Base-by-base conservation (phyloP, 2,888 invertebrate species). In the Luperina testacea region DNA sequence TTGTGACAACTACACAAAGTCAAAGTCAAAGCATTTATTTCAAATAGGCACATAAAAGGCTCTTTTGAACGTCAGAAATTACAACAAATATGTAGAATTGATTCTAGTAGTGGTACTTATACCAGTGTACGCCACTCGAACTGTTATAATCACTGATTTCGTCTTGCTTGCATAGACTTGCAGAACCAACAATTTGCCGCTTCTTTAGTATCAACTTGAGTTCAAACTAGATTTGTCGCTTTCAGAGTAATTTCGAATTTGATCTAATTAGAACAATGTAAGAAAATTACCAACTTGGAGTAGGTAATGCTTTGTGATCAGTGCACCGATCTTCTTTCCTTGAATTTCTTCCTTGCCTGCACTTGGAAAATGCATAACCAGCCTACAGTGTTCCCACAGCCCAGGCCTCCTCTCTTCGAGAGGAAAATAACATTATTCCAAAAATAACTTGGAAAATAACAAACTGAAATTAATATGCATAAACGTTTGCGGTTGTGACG, bases 401-500 rank as follows among this genome's bases (percentile, higher is more conserved):
- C 9, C 9, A 57, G 24, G 53, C 24, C 20, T n/a, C 57, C 9
- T 24, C 53, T 53, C 24, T 53, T 24, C 20, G 2, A 24, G 53
- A 24, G 53, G 20, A 24, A 8, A 53, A 9, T 57, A 59, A n/a
- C 4, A 59, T 59, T 11, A n/a, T n/a, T n/a, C 57, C 57, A 4
- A 11, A 11, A n/a, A 24, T 11, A 57, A 53, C 24, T 24, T 68
- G 2, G 24, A 51, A 81, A 76, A 77, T 57, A 68, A 42, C 42
- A 53, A 68, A 48, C 57, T 15, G 20, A 15, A 32, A 75, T 53
- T 61, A 61, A 71, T 61, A 76, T 80, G 59, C 42, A 57, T 57
- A 69, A 42, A 57, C 20, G 53, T 67, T 57, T 64, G 64, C 57
- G 32, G 42, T 77, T 57, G 72, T 72, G 64, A 78, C 51, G 59